Conservation (phyloP, 1,140 invertebrate genomes). For the Brachionus manjavacas region DNA sequence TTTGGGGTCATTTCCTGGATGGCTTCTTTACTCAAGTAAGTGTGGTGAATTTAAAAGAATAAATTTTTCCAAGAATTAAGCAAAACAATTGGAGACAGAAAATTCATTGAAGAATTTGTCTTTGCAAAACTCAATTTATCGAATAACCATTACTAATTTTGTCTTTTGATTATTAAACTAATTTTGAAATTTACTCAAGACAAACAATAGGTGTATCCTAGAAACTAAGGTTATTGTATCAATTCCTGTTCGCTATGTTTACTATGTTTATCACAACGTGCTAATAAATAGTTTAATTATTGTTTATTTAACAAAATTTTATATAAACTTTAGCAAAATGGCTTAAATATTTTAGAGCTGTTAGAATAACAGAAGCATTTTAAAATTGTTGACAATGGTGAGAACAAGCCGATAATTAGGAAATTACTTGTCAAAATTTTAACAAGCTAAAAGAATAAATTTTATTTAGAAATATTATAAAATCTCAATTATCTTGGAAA, state of each 20-base stretch:
- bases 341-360: background rate
- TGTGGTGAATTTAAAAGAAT: no score
- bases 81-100: no score
- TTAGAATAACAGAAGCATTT: background rate
- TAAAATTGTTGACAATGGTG: background rate
- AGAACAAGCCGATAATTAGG: no score
- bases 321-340: background rate
- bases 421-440: no score
- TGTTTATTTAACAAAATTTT: background rate
- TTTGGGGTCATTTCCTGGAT: no score
- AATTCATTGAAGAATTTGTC: no score
- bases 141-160: background rate
- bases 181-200: background rate
- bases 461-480: no score
- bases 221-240: background rate
- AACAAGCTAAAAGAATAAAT: no score
- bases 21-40: no score
- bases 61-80: no score
- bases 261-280: background rate
- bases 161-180: background rate
- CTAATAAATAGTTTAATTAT: background rate
- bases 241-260: background rate
- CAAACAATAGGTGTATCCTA: background rate
- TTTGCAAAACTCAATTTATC: no score
- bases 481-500: no score